Percentiles rank a stretch among this genome's conserved stretches.
Evolutionary conservation across 2,797 vertebrate genomes (phyloP).

Genomic region (Aplochiton taeniatus): DNA sequence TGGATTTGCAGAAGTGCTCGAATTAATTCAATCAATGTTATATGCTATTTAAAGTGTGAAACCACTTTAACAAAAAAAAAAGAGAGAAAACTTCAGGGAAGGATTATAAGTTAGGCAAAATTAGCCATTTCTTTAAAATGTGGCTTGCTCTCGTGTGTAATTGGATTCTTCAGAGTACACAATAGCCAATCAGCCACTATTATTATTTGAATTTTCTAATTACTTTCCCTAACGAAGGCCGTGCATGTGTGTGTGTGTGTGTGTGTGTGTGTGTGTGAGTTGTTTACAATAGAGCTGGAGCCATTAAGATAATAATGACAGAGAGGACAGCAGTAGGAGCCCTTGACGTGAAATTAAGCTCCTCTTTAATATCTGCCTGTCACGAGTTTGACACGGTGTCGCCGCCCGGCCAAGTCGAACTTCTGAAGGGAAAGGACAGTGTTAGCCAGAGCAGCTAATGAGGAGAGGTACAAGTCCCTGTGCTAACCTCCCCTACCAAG

Average conservation of each 20-base stretch:
- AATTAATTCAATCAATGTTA: slow-evolving; percentile 57
- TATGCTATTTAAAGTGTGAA: slow-evolving; percentile 41
- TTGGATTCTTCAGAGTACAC: slow-evolving; percentile 57
- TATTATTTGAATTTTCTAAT: slow-evolving; percentile 62
- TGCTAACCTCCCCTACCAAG: no score
- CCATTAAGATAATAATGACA: no score
- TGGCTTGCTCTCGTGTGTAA: slow-evolving; percentile 27
- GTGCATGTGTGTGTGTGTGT: slow-evolving; percentile 3
- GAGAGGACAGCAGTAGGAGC: slow-evolving; percentile 8
- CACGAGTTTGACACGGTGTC: slow-evolving; percentile 12
- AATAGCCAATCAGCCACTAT: slow-evolving; percentile 58
- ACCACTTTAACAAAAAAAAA: slow-evolving; percentile 61
- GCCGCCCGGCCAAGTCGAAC: not conserved
- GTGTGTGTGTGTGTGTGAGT: slow-evolving; percentile 1
- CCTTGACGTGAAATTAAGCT: slow-evolving; percentile 40
- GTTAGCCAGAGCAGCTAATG: no score
- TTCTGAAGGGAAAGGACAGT: not conserved
- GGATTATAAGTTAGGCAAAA: slow-evolving; percentile 51
- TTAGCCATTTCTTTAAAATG: slow-evolving; percentile 53
- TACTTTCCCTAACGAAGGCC: slow-evolving; percentile 57
- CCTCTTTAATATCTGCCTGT: slow-evolving; percentile 44
- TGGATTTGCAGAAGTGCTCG: slow-evolving; percentile 36
- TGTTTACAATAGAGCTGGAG: no score
- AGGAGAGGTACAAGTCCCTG: no score
- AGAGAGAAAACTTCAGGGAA: slow-evolving; percentile 51